phyloP scores from a whole-genome alignment of 92 coral and sea anemone genomes.

The Chrysogorgia sp. region DNA sequence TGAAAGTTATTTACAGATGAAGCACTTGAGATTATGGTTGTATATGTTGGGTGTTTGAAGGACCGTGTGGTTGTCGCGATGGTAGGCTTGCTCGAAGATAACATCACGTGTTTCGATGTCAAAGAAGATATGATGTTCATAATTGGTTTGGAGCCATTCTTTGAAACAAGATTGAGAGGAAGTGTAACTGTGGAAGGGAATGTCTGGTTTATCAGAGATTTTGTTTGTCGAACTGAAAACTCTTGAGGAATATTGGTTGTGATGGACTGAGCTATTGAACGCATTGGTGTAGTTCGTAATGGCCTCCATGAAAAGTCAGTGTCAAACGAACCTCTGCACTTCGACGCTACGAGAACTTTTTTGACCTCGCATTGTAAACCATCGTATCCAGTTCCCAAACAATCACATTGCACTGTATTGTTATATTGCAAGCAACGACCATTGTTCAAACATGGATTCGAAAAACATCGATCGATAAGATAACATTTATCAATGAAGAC shows the following conservation, averaged over 20 bases:
- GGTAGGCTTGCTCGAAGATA: not conserved
- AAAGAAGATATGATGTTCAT: not conserved
- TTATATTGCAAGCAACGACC: constrained; percentile 75
- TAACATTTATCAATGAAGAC: constrained; percentile 45
- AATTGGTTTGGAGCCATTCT: not conserved
- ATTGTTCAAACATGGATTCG: constrained; percentile 74
- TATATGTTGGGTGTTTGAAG: not conserved
- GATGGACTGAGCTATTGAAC: not conserved
- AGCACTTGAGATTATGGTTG: not conserved
- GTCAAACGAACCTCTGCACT: not conserved
- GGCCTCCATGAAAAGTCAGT: not conserved
- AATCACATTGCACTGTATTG: constrained; percentile 67
- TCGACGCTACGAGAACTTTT: not conserved
- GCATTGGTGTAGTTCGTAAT: not conserved
- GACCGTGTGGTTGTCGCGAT: not conserved
- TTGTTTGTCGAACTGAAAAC: not conserved
- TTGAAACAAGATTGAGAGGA: not conserved
- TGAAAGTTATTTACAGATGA: not conserved
- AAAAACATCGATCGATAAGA: constrained; percentile 69
- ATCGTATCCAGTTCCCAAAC: constrained; percentile 66
- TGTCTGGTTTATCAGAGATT: not conserved
- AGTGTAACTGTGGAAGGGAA: not conserved
- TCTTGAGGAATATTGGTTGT: not conserved
- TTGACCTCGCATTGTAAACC: constrained; percentile 63
- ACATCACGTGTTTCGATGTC: not conserved